Evolutionary conservation across 2,113 vertebrate species (phyloP), one percentile per base, ranked within the genome.

Genomic region (Triplophysa siluroides): DNA sequence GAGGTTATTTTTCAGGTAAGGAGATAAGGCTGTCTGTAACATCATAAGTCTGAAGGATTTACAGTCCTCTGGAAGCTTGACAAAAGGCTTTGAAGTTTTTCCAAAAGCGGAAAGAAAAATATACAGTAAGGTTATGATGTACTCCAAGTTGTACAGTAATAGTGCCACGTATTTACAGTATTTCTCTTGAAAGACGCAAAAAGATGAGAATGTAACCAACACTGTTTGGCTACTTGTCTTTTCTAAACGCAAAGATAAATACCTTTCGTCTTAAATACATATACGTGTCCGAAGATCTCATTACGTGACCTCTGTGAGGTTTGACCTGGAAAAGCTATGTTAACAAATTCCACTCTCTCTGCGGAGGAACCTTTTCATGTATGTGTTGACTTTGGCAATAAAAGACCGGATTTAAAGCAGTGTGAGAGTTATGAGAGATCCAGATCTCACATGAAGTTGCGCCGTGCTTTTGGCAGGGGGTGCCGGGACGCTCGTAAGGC

Each of bases 361-460:
- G 58, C 38, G 11, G 41, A 70, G 68, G 61, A 65, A 73, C 33
- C 29, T 58, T 58, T 58, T 65, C 47, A 62, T 80, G 78, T 80
- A 29, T 12, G 19, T 83, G 81, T 76, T 79, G 71, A 79, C 72
- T 70, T 76, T 79, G 81, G 77, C 71, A 18, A 6, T 73, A 38
- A 21, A 6, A 29, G 45, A 52, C 73, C 73, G 74, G 33, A 76
- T 71, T 63, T 26, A 43, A 72, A 45, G 63, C 24, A 43, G 70
- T 24, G 60, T 56, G 52, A 67, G 79, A 81, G 66, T 76, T 76
- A 63, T 54, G 26, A 64, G 33, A 61, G 60, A 33, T 71, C 61
- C 79, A 69, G 76, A 78, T 76, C 76, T 54, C 79, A 75, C 75
- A 81, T 67, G 70, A 61, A 78, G 76, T 41, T 52, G 68, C 72